Percentiles rank a stretch among this genome's conserved stretches.
phyloP scores from a whole-genome alignment of 1,140 invertebrate species.

The Sitophilus oryzae region DNA sequence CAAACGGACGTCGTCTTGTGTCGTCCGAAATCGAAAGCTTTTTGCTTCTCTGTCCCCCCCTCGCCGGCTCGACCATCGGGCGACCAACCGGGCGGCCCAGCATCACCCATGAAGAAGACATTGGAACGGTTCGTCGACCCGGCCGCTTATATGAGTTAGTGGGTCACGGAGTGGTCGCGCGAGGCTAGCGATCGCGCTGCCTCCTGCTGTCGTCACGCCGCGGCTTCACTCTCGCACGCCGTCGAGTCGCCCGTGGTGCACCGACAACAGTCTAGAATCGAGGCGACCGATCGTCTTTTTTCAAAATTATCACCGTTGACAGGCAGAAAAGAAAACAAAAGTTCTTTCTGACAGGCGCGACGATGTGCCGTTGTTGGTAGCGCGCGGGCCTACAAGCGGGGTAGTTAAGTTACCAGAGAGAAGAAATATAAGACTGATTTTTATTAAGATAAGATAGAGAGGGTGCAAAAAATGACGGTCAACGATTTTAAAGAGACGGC shows the following conservation, averaged over 20 bases:
- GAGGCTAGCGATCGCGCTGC: constrained; percentile 19
- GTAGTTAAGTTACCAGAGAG: too few species aligned
- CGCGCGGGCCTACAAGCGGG: too few species aligned
- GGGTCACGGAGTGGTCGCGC: constrained; percentile 35
- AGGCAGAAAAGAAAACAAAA: constrained; percentile 1
- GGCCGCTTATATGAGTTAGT: constrained; percentile 41
- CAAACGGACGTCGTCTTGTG: too few species aligned
- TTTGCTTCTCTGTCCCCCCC: constrained; percentile 18
- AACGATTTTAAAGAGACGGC: constrained; percentile 42
- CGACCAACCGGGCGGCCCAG: constrained; percentile 7
- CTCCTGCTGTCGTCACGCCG: constrained; percentile 1
- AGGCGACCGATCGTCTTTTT: constrained; percentile 13
- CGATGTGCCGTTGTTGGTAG: too few species aligned
- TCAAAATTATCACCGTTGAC: too few species aligned
- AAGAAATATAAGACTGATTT: neutral
- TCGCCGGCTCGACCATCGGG: too few species aligned
- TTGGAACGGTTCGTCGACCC: constrained; percentile 35
- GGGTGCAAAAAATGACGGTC: constrained; percentile 38
- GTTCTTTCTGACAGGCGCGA: neutral
- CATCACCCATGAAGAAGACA: constrained; percentile 29
- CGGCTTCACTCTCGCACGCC: constrained; percentile 10
- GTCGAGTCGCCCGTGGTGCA: constrained; percentile 3
- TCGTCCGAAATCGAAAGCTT: constrained; percentile 20
- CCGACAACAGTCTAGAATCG: constrained; percentile 12
- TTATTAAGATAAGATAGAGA: neutral